A percentile compares a stretch with the other conserved stretches of the same genome.
These are phyloP conservation scores for Noctilio leporinus DNA, from an alignment of 2,113 vertebrate species.

Conservation along the genomic window DNA sequence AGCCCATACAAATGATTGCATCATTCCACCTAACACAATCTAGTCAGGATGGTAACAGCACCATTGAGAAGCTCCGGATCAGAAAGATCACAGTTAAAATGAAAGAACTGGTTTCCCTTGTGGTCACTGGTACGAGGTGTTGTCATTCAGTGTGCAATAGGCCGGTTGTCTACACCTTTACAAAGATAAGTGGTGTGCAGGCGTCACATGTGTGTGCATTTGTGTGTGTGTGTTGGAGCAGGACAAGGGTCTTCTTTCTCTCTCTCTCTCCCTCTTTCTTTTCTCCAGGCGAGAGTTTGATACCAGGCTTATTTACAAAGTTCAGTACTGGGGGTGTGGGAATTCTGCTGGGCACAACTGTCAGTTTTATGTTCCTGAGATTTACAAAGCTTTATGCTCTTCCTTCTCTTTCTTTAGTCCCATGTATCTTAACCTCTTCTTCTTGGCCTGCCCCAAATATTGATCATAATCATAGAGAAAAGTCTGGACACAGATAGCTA, in stretches of 20 bases:
- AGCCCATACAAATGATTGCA: accelerated
- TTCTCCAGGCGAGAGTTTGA: conserved; percentile 61
- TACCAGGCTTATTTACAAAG: conserved; percentile 79
- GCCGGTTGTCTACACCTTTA: neutral
- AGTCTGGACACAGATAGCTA: neutral
- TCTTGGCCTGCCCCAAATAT: neutral
- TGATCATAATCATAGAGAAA: neutral
- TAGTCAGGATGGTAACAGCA: neutral
- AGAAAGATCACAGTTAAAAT: neutral
- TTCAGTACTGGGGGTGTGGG: conserved; percentile 77
- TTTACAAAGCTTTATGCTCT: conserved; percentile 37
- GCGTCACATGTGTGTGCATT: neutral
- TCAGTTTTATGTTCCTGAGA: neutral
- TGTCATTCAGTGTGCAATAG: accelerated
- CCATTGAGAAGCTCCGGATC: neutral
- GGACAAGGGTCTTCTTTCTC: neutral
- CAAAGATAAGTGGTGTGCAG: neutral
- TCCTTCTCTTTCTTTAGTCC: neutral
- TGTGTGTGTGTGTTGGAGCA: neutral
- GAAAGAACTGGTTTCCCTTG: neutral
- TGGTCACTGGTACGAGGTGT: neutral
- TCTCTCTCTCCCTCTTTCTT: conserved; percentile 22
- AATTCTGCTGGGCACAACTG: conserved; percentile 59
- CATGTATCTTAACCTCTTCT: neutral
- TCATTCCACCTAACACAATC: accelerated